Evolutionary conservation across 2,888 invertebrate genomes (phyloP).

Genomic region (Fragum sueziense): DNA sequence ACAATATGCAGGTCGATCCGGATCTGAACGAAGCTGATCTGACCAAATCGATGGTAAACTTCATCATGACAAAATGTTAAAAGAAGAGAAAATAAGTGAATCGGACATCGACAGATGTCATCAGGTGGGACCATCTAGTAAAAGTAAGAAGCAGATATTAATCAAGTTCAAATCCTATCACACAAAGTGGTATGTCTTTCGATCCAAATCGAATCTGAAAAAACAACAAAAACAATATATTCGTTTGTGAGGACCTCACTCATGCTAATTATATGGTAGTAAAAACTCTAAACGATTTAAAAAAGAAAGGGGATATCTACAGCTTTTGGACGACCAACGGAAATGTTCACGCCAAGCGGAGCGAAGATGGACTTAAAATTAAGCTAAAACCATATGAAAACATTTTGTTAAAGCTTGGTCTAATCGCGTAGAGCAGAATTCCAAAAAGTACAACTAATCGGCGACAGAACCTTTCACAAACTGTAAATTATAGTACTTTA

Average conservation of each 20-base stretch:
- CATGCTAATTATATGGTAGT: not conserved
- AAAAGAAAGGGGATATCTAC: not conserved
- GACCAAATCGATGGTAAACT: too few relatives aligned
- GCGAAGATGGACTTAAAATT: too few relatives aligned
- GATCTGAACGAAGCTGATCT: too few relatives aligned
- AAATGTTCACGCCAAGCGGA: too few relatives aligned
- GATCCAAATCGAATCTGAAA: not conserved
- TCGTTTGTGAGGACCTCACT: constrained; percentile 1
- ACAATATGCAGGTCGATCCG: too few relatives aligned
- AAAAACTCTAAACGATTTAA: not conserved
- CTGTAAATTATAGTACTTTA: too few relatives aligned
- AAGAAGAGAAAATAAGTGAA: not conserved
- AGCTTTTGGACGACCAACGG: constrained; percentile 3
- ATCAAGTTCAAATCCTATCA: not conserved
- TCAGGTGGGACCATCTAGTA: not conserved
- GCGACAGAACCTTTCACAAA: too few relatives aligned
- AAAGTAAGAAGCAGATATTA: not conserved
- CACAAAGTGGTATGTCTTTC: not conserved
- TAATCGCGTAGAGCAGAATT: too few relatives aligned
- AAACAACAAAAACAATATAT: not conserved
- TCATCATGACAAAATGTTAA: too few relatives aligned
- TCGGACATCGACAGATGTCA: not conserved
- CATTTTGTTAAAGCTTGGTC: too few relatives aligned
- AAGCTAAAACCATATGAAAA: too few relatives aligned
- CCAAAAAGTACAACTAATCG: too few relatives aligned